These are phyloP conservation scores for Pristionchus maxplancki DNA, from an alignment of 2,888 invertebrate genomes.

Conservation along the genomic window DNA sequence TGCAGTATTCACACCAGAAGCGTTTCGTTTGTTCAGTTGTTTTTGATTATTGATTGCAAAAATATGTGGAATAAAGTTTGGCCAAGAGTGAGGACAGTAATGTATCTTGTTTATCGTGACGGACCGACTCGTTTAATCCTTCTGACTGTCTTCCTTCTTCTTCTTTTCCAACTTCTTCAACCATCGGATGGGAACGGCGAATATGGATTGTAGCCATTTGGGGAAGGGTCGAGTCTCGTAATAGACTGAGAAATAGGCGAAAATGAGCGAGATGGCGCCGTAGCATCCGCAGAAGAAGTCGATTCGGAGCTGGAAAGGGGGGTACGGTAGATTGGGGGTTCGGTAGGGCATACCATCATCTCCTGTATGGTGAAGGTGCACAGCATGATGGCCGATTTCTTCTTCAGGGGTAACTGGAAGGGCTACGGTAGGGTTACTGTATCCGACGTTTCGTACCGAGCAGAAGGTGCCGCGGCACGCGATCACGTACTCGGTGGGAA, in stretches of 20 bases:
- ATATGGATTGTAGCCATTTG: neutral
- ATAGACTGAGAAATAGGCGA: neutral
- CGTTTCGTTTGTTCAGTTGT: slow-evolving; percentile 10
- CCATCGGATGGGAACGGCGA: neutral
- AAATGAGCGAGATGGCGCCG: neutral
- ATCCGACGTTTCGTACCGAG: neutral
- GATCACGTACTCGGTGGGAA: neutral
- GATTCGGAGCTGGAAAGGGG: neutral
- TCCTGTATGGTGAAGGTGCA: neutral
- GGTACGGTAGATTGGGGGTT: neutral
- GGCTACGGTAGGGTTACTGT: neutral
- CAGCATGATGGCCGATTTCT: neutral
- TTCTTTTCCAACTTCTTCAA: neutral
- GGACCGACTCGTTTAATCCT: neutral
- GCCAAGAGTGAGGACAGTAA: neutral
- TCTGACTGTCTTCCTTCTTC: neutral
- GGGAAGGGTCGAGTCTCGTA: neutral
- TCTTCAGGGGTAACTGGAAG: neutral
- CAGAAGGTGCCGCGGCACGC: slow-evolving; percentile 7
- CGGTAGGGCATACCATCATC: neutral
- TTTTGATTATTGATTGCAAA: neutral
- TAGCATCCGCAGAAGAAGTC: neutral
- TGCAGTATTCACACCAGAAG: neutral
- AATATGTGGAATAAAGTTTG: neutral
- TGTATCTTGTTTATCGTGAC: neutral